These are phyloP conservation scores for Dynastes tityus DNA, from an alignment of 2,888 invertebrate species.

Conservation along the genomic window DNA sequence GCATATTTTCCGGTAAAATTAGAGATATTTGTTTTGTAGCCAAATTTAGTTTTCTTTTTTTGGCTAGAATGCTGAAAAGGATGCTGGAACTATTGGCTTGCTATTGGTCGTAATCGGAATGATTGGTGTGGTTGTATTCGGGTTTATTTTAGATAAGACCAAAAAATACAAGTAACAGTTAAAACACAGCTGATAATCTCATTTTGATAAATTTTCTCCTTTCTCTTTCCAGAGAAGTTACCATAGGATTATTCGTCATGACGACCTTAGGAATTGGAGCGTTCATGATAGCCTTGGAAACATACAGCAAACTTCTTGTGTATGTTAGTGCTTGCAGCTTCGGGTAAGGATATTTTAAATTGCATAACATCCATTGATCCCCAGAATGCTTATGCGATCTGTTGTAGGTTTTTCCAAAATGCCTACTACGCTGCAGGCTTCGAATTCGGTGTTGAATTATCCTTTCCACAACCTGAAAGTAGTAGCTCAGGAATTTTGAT, in stretches of 20 bases:
- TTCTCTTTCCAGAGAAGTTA: conserved; percentile 55
- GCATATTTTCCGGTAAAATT: conserved; percentile 83
- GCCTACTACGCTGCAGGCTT: conserved; percentile 62
- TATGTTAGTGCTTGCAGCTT: conserved; percentile 56
- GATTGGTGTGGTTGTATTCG: conserved; percentile 90
- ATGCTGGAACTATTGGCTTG: conserved; percentile 91
- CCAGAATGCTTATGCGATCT: neutral
- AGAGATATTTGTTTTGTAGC: neutral
- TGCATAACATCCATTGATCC: neutral
- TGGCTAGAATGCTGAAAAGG: conserved; percentile 75
- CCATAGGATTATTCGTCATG: conserved; percentile 56
- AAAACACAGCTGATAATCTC: neutral
- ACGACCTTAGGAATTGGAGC: conserved; percentile 56
- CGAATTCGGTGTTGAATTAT: conserved; percentile 62
- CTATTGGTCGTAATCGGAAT: conserved; percentile 94
- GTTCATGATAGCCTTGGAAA: conserved; percentile 56
- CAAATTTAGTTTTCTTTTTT: neutral
- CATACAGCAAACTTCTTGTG: conserved; percentile 54
- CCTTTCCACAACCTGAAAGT: conserved; percentile 62
- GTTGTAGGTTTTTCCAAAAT: conserved; percentile 59
- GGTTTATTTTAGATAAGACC: conserved; percentile 93
- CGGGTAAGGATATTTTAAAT: conserved; percentile 54
- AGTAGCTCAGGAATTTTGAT: conserved; percentile 62
- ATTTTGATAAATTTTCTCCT: neutral
- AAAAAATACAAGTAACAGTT: conserved; percentile 88